A percentile compares a stretch with the other conserved stretches of the same genome.
Conservation (phyloP, 2,113 vertebrate species). For the Serinus canaria region DNA sequence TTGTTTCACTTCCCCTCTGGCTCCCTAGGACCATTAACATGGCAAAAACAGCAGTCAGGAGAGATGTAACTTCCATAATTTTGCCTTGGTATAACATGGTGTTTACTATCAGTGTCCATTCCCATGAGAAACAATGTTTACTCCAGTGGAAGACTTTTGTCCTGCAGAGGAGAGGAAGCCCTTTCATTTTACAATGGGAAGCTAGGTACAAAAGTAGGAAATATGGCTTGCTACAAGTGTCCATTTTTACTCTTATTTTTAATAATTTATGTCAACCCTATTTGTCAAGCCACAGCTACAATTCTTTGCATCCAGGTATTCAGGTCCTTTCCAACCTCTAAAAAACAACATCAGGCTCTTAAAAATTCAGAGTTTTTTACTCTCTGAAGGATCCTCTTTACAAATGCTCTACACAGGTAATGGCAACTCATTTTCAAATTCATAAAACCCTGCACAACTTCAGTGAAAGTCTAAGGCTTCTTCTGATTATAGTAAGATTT, state of each 20-base stretch:
- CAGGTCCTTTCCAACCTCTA: not conserved
- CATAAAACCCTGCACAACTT: not conserved
- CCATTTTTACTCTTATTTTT: not conserved
- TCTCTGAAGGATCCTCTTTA: not conserved
- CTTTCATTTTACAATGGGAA: not conserved
- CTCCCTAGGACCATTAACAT: not conserved
- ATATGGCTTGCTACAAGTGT: not conserved
- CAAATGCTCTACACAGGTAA: not conserved
- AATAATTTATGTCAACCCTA: not conserved
- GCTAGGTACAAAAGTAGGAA: not conserved
- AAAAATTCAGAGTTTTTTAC: not conserved
- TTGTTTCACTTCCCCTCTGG: not conserved
- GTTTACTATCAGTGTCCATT: not conserved
- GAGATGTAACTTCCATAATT: not conserved
- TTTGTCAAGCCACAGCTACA: not conserved
- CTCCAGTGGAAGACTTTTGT: not conserved
- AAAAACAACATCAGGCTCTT: not conserved
- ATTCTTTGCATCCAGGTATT: not conserved
- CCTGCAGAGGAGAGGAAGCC: not conserved
- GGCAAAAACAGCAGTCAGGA: not conserved
- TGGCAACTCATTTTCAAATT: not conserved
- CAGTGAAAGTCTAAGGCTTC: not conserved
- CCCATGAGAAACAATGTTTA: not conserved
- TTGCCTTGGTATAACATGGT: not conserved
- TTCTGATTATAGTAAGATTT: not conserved